A percentile compares a stretch with the other conserved stretches of the same genome.
phyloP scores from a whole-genome alignment of 2,113 vertebrate genomes.

The Thomomys bottae region DNA sequence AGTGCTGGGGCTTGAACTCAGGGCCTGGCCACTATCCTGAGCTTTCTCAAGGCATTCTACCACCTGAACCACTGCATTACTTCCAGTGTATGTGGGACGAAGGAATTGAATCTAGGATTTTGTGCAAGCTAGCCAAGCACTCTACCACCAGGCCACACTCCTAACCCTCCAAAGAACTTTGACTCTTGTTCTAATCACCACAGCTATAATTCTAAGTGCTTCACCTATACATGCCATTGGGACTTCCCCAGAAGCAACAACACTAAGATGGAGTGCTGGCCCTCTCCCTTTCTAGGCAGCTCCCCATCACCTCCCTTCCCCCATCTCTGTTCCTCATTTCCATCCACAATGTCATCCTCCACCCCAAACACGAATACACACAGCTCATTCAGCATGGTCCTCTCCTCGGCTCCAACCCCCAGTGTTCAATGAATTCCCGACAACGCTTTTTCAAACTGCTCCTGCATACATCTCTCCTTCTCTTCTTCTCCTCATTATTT shows the following conservation, averaged over 20 bases:
- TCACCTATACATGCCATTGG: rapidly evolving
- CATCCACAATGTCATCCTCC: neutral
- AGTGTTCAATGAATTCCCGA: neutral
- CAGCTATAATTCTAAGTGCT: neutral
- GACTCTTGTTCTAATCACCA: neutral
- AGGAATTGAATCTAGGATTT: no score
- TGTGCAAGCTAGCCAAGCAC: no score
- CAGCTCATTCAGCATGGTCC: neutral
- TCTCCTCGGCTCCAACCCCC: neutral
- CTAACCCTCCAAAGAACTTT: no score
- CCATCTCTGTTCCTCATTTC: neutral
- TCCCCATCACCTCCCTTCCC: rapidly evolving
- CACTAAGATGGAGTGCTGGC: no score
- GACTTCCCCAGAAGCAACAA: neutral
- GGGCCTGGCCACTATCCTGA: no score
- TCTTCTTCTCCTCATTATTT: neutral
- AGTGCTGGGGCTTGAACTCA: no score
- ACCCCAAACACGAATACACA: neutral
- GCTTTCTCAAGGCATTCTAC: no score
- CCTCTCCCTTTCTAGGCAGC: neutral
- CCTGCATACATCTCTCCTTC: neutral
- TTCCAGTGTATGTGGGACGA: no score
- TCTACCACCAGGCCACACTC: no score
- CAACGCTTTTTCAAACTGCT: neutral
- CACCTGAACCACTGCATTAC: no score